phyloP scores from a whole-genome alignment of 1,140 invertebrate species.

The Caenorhabditis remanei region DNA sequence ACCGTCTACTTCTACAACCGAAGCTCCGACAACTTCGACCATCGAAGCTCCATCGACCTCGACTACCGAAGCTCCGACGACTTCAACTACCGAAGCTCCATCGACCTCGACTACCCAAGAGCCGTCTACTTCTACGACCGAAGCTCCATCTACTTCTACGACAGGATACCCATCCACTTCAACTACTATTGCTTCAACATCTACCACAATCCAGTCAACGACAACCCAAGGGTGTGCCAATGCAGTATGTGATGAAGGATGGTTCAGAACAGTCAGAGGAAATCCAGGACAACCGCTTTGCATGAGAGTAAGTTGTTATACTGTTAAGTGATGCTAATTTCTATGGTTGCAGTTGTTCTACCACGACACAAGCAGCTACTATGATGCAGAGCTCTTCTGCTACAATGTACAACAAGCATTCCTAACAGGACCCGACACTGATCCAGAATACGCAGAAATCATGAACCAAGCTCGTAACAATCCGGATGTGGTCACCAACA shows the following conservation, averaged over 20 bases:
- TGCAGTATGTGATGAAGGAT: background rate
- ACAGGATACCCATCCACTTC: background rate
- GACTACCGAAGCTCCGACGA: background rate
- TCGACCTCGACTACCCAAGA: background rate
- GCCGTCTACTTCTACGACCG: background rate
- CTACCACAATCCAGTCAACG: no score
- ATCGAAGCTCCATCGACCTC: background rate
- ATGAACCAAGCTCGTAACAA: constrained; percentile 5
- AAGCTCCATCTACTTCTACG: background rate
- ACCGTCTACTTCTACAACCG: background rate
- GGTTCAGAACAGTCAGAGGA: background rate
- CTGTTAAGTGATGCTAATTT: background rate
- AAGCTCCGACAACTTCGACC: background rate
- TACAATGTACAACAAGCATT: background rate
- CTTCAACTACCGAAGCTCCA: background rate
- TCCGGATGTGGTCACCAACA: background rate
- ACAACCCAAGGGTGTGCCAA: background rate
- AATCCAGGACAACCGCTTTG: background rate
- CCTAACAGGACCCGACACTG: constrained; percentile 9
- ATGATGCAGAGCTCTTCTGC: background rate
- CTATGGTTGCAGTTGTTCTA: constrained; percentile 7
- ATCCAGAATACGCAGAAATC: background rate
- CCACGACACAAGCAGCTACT: background rate
- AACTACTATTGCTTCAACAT: background rate
- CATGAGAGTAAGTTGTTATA: background rate